These are phyloP conservation scores for Drosophila auraria DNA, from an alignment of 1,140 invertebrate genomes.

Conservation along the genomic window DNA sequence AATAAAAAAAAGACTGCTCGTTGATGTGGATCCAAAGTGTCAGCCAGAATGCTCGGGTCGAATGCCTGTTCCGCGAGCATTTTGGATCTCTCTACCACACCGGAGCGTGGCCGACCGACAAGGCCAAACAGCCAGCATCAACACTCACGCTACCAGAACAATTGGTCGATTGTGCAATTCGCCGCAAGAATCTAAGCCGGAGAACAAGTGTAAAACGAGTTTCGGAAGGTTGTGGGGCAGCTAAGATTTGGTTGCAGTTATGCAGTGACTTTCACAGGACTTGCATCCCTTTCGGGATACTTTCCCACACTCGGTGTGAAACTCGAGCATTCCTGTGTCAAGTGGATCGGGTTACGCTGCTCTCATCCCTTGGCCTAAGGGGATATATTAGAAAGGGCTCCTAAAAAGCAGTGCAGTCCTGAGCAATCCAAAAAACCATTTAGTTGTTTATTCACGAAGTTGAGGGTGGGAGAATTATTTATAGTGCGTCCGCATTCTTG, in stretches of 20 bases:
- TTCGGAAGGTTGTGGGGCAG: conserved; percentile 1
- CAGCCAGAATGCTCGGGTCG: conserved; percentile 14
- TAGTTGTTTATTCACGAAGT: not conserved
- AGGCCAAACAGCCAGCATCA: not conserved
- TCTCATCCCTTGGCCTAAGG: not conserved
- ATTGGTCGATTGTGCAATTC: conserved; percentile 21
- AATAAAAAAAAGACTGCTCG: conserved; percentile 1
- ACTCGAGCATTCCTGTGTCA: conserved; percentile 6
- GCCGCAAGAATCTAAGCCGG: not conserved
- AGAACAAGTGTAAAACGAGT: conserved; percentile 21
- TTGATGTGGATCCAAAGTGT: conserved; percentile 10
- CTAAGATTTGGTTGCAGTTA: not conserved
- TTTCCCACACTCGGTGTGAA: conserved; percentile 25
- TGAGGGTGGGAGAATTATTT: conserved; percentile 11
- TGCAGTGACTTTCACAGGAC: conserved; percentile 1
- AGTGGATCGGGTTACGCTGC: conserved; percentile 20
- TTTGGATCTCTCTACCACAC: not conserved
- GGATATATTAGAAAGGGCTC: not conserved
- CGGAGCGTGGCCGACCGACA: conserved; percentile 7
- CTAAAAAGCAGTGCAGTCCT: not conserved
- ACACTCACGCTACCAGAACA: conserved; percentile 11
- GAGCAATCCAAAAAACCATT: conserved; percentile 1
- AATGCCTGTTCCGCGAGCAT: not conserved
- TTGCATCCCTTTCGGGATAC: not conserved
- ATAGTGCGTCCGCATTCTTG: conserved; percentile 27